These are phyloP conservation scores for Ophion ventricosus DNA, from an alignment of 2,888 invertebrate species.

Conservation along the genomic window DNA sequence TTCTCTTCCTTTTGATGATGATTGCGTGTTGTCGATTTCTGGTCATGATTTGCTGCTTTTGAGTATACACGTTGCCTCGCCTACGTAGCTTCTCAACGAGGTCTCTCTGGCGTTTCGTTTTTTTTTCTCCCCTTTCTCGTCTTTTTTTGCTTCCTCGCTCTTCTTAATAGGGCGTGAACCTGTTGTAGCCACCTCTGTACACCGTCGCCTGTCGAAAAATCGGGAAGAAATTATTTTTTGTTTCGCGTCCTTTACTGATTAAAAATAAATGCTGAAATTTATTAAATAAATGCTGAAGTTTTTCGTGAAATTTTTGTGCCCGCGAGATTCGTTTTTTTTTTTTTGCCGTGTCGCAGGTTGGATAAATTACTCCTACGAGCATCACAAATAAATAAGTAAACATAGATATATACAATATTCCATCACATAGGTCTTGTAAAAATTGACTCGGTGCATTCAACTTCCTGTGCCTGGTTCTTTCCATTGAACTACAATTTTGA, in stretches of 20 bases:
- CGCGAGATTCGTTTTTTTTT: no score
- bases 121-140: background rate
- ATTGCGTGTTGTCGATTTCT: constrained; percentile 74
- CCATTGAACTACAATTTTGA: no score
- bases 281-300: no score
- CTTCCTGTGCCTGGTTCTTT: no score
- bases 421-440: no score
- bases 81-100: constrained; percentile 71
- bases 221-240: constrained; percentile 16
- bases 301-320: no score
- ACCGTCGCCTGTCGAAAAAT: constrained; percentile 91
- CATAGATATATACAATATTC: no score
- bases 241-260: background rate
- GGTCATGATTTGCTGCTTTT: constrained; percentile 78
- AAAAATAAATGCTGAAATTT: no score
- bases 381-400: no score
- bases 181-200: constrained; percentile 96
- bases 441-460: no score
- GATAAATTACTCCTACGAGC: no score
- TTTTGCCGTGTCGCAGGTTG: no score
- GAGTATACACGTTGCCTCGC: constrained; percentile 72
- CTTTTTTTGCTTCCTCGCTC: constrained; percentile 33
- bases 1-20: constrained; percentile 55
- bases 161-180: constrained; percentile 95
- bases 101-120: constrained; percentile 36